Base-by-base conservation (phyloP, 2,888 invertebrate genomes). In the Frankliniella fusca region DNA sequence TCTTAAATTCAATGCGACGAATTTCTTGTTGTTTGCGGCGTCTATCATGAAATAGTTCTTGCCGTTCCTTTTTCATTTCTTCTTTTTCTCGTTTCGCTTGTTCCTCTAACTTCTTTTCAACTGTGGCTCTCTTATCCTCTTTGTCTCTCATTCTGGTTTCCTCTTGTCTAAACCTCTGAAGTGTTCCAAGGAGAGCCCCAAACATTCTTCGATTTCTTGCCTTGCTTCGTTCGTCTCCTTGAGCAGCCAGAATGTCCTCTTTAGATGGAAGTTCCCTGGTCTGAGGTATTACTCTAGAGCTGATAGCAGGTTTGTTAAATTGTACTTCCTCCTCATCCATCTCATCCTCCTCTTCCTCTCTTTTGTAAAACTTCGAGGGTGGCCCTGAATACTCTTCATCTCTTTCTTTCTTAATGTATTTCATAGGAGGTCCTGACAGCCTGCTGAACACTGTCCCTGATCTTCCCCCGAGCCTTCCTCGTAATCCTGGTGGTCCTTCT, bases 121-220 rank as follows among this genome's bases (percentile, higher is more conserved):
- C 94, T 89, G 94, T 94, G 12, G 93, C 93, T 85, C 95, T 92
- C 88, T 95, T 95, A 83, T 94, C 93, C 87, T 94, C 95, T 93
- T 94, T 86, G 61, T 94, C 94, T 88, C 96, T 96, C 84, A 96
- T 89, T 82, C 93, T 94, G 83, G 95, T 95, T 89, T 98, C 97
- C 87, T 98, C 98, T 87, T 96, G 95, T 86, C 97, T 94, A 88
- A 99, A 99, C 88, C 96, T 96, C 87, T 97, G 96, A 85, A 99
- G 89, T 20, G 99, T 99, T 8, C 99, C 98, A 82, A 99, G 89
- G 80, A 99, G 90, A 28, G 97, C 94, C 12, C 98, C 98, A 90
- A 99, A 98, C 94, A 99, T 98, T 83, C 99, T 92, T 84, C 95
- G 92, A 89, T 99, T 99, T 85, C 98, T 88, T 27, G 89, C 90